Conservation (phyloP, 2,888 invertebrate species). For the Acrobasis repandana region DNA sequence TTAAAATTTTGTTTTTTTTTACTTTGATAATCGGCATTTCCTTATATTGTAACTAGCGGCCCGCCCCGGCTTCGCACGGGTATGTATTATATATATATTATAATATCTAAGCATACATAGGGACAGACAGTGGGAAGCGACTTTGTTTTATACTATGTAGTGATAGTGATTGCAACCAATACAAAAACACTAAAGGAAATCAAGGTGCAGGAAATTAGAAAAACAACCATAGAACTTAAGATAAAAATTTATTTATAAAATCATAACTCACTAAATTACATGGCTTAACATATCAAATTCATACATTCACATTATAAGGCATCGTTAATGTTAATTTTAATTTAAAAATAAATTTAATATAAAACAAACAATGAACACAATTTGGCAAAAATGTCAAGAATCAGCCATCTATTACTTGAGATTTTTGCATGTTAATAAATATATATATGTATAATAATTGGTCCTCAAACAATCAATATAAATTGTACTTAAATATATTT, state of each 20-base stretch:
- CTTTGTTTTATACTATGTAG: too few species aligned
- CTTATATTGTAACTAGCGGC: too few species aligned
- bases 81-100: too few species aligned
- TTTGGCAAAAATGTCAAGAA: conserved; percentile 73
- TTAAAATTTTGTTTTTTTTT: too few species aligned
- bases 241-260: conserved; percentile 77
- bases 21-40: too few species aligned
- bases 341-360: conserved; percentile 31
- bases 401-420: conserved; percentile 76
- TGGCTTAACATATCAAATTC: conserved; percentile 55
- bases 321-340: conserved; percentile 47
- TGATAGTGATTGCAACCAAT: background rate
- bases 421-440: conserved; percentile 58
- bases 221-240: conserved; percentile 65
- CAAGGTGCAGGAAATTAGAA: conserved; percentile 38
- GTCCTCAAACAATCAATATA: conserved; percentile 44
- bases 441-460: conserved; percentile 41
- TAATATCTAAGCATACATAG: too few species aligned
- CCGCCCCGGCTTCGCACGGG: too few species aligned
- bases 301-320: conserved; percentile 66
- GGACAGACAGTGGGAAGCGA: too few species aligned
- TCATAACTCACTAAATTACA: conserved; percentile 44
- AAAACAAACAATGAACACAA: conserved; percentile 26
- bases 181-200: conserved; percentile 4
- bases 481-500: conserved; percentile 43